Base-by-base conservation (phyloP, 2,888 invertebrate genomes). In the Cataglyphis livida region DNA sequence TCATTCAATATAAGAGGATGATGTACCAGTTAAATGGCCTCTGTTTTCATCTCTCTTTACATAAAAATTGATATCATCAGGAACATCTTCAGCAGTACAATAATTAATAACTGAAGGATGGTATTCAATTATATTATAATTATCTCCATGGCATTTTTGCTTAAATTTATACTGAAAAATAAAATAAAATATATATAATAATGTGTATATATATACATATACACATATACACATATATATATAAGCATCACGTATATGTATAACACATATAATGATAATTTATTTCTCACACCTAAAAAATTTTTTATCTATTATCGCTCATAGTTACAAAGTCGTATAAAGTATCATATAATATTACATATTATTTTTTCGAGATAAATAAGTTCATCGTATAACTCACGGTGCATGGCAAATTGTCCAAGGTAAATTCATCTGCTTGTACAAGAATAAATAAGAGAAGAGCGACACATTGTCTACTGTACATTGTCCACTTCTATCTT, bases 401-500 rank as follows among this genome's bases (percentile, higher is more conserved):
- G 9, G 0, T 2, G 5, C 78, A 79, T 2, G 4, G 5, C 25
- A 6, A n/a, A 21, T 66, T 6, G 1, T 12, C 25, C 15, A 35
- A 25, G 6, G 0, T 12, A 28, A 15, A 51, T 54, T 41, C 68
- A 68, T 41, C 28, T 32, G 18, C 3, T 2, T 18, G 41, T 12
- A 44, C 21, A 21, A 79, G n/a, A 59, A 70, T 18, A 44, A 70
- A 9, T 32, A 68, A 41, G 12, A 79, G 18, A 18, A 79, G 21
- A 35, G 7, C 4, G n/a, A 44, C 9, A 25, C 51, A 51, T 51
- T n/a, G 51, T 51, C n/a, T n/a, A n/a, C 59, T 35, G 18, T 71
- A 59, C 78, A 79, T 79, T n/a, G 44, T 79, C 21, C 18, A 44
- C 4, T 44, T 21, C 21, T 59, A 18, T 15, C 18, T 66, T 57